Conservation (phyloP, 2,797 vertebrate genomes). For the Channallabes apus region DNA sequence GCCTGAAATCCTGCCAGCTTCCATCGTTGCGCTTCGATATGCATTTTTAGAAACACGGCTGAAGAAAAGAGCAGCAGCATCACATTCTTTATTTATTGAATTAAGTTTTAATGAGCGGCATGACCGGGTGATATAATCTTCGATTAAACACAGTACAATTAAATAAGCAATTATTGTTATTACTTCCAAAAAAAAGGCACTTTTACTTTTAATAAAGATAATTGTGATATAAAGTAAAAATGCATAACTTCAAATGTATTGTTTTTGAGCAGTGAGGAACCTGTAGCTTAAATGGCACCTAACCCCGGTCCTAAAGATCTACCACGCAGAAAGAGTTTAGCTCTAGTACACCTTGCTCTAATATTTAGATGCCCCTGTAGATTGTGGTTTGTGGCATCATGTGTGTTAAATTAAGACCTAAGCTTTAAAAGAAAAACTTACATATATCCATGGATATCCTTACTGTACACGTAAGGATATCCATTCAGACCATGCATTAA, state of each 20-base stretch:
- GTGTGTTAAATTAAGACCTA: conserved; percentile 9
- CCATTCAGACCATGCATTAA: not conserved
- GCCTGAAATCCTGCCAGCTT: conserved; percentile 37
- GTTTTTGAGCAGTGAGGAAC: not conserved
- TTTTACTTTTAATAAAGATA: not conserved
- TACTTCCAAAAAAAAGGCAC: not conserved
- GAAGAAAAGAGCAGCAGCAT: not conserved
- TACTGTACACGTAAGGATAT: not conserved
- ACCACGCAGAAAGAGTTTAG: not conserved
- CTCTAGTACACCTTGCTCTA: conserved; percentile 18
- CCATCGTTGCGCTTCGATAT: conserved; percentile 29
- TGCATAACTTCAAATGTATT: not conserved
- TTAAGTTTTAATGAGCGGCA: not conserved
- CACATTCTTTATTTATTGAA: not conserved
- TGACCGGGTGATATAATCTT: no score
- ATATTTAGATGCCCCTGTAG: conserved; percentile 6
- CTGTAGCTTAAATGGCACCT: not conserved
- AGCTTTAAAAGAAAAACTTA: not conserved
- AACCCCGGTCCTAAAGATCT: not conserved
- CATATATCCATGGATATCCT: no score
- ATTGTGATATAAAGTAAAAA: not conserved
- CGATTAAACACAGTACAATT: not conserved
- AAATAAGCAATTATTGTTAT: not conserved
- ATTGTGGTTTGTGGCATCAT: not conserved
- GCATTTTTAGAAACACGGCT: conserved; percentile 19